phyloP scores from a whole-genome alignment of 1,140 invertebrate genomes.

The Potamilus streckersoni region DNA sequence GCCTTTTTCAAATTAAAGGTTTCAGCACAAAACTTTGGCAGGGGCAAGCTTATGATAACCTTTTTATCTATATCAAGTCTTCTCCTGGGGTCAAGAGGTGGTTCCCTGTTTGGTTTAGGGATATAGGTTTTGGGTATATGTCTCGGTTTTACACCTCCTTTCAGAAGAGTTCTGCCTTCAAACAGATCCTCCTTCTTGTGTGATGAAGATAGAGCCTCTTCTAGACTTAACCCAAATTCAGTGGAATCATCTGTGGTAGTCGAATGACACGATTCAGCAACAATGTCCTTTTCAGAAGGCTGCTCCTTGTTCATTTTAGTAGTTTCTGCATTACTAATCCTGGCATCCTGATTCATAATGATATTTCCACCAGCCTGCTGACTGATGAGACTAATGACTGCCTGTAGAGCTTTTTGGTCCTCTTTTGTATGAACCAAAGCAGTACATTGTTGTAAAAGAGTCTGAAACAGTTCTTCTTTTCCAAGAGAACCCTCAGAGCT shows the following conservation, averaged over 20 bases:
- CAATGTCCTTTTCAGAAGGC: background rate
- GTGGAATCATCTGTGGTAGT: background rate
- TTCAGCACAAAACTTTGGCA: conserved; percentile 10
- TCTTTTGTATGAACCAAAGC: conserved; percentile 19
- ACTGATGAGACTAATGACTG: background rate
- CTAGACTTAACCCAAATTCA: background rate
- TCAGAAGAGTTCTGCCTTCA: conserved; percentile 44
- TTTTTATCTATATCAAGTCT: no score
- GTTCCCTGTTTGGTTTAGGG: conserved; percentile 18
- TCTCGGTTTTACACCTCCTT: conserved; percentile 45
- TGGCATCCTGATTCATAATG: background rate
- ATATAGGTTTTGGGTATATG: conserved; percentile 41
- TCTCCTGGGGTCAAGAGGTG: conserved; percentile 31
- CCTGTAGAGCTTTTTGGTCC: conserved; percentile 20
- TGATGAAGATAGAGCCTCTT: background rate
- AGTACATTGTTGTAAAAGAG: conserved; percentile 30
- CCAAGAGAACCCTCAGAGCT: background rate
- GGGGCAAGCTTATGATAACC: background rate
- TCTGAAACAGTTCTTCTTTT: conserved; percentile 26
- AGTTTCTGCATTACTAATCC: background rate
- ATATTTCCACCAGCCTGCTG: background rate
- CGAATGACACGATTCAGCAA: background rate
- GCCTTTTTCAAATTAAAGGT: conserved; percentile 6
- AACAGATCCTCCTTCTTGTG: conserved; percentile 15
- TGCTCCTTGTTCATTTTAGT: background rate